These are phyloP conservation scores for Lepidostoma basale DNA, from an alignment of 1,140 invertebrate species.

Conservation along the genomic window DNA sequence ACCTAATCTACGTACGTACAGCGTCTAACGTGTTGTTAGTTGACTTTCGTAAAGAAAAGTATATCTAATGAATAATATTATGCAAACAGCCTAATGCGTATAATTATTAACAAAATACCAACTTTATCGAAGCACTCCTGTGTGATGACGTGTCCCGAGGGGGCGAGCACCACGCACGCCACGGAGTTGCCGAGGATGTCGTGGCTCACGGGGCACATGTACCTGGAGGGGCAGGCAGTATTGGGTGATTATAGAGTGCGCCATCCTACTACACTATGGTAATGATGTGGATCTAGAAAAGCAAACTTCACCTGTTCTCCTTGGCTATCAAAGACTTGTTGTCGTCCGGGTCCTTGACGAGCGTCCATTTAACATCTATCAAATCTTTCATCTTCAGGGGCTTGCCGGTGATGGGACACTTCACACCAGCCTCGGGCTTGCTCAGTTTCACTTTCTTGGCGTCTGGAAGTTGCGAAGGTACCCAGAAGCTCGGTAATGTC, in stretches of 20 bases:
- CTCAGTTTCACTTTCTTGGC: constrained; percentile 72
- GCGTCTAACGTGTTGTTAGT: too few relatives aligned
- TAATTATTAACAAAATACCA: too few relatives aligned
- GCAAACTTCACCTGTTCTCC: constrained; percentile 53
- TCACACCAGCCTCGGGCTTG: constrained; percentile 74
- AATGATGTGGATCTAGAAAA: background rate
- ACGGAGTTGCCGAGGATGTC: constrained; percentile 95
- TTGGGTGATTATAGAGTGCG: constrained; percentile 8
- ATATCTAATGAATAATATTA: too few relatives aligned
- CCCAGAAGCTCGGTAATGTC: constrained; percentile 94
- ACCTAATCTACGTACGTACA: too few relatives aligned
- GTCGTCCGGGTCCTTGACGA: constrained; percentile 84
- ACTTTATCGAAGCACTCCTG: constrained; percentile 95
- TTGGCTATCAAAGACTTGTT: constrained; percentile 81
- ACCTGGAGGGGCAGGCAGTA: constrained; percentile 53
- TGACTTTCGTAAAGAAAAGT: too few relatives aligned
- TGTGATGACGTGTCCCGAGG: constrained; percentile 89
- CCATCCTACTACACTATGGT: background rate
- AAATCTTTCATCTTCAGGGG: constrained; percentile 80
- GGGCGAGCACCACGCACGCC: constrained; percentile 86
- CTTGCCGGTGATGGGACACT: constrained; percentile 18
- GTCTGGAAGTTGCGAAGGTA: constrained; percentile 91
- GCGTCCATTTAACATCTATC: constrained; percentile 92
- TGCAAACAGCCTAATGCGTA: too few relatives aligned
- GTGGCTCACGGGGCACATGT: constrained; percentile 97